Base-by-base conservation (phyloP, 2,113 vertebrate genomes). In the Thryonomys swinderianus region DNA sequence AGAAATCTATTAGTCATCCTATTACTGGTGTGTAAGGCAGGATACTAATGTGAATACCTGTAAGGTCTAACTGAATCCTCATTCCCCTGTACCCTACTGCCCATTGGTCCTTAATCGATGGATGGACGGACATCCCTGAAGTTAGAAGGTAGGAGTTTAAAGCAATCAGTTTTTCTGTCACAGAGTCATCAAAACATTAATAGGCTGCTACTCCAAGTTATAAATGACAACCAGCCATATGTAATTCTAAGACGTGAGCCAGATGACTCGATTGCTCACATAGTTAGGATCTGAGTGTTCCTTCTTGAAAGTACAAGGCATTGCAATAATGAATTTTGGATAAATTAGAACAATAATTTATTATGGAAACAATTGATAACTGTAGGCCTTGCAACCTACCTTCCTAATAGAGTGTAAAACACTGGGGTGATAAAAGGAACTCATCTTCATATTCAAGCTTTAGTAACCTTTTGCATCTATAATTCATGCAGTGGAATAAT, bases 401-500 rank as follows among this genome's bases (percentile, higher is more conserved):
- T 95, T 94, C 81, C 59, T 81, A 87, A 86, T 69, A 96, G 57
- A 89, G 74, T 48, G 51, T 34, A 84, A 94, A 51, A 87, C 55
- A 45, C 34, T 78, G 55, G n/a, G 37, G 34, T 67, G 82, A 96
- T 80, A 91, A 94, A 86, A 55, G 32, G 66, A 94, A 84, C 30
- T 80, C 84, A 59, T 90, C 48, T 88, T 17, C 1, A 1, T 84
- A 53, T 55, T 62, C 82, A 85, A 67, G 71, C 71, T 53, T 96
- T 85, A 62, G 42, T 89, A 92, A 94, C 67, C 20, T 82, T 61
- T 91, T 79, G 48, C 69, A 86, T 92, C 88, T 95, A 40, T 93
- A 96, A 96, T 92, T 97, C 82, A 82, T 88, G 34, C 5, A 16
- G 30, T 85, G 27, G 78, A 92, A 90, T 9, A 78, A 71, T 66